These are phyloP conservation scores for Drosophila borealis DNA, from an alignment of 2,888 invertebrate species.

Conservation along the genomic window DNA sequence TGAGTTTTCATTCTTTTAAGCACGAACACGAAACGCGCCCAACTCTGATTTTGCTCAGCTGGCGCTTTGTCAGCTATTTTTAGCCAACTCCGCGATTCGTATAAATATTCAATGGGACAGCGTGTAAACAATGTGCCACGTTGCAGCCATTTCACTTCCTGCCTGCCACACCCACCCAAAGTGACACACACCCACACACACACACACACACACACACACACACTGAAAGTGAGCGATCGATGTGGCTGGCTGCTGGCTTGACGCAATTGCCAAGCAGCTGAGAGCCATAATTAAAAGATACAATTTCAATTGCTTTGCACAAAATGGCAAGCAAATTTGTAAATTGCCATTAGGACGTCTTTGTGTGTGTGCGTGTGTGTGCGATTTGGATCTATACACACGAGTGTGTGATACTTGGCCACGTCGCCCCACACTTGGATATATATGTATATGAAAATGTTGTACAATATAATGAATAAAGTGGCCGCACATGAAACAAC, in stretches of 20 bases:
- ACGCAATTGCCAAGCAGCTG: constrained; percentile 44
- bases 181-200: not conserved
- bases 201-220: not conserved
- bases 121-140: constrained; percentile 61
- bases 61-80: constrained; percentile 55
- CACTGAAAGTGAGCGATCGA: constrained; percentile 30
- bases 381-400: constrained; percentile 38
- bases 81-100: constrained; percentile 61
- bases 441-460: constrained; percentile 9
- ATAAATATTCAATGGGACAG: constrained; percentile 67
- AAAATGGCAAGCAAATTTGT: constrained; percentile 55
- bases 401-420: constrained; percentile 54
- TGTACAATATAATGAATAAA: constrained; percentile 51
- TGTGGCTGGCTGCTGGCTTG: constrained; percentile 37
- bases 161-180: not conserved
- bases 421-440: constrained; percentile 33
- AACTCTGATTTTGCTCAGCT: constrained; percentile 10
- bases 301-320: constrained; percentile 49
- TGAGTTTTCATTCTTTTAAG: not conserved
- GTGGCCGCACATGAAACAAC: constrained; percentile 44
- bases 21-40: not conserved
- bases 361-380: constrained; percentile 10
- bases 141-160: constrained; percentile 9
- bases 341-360: constrained; percentile 58
- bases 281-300: constrained; percentile 70